Conservation (phyloP, 2,113 vertebrate species). For the Typhlomys cinereus region DNA sequence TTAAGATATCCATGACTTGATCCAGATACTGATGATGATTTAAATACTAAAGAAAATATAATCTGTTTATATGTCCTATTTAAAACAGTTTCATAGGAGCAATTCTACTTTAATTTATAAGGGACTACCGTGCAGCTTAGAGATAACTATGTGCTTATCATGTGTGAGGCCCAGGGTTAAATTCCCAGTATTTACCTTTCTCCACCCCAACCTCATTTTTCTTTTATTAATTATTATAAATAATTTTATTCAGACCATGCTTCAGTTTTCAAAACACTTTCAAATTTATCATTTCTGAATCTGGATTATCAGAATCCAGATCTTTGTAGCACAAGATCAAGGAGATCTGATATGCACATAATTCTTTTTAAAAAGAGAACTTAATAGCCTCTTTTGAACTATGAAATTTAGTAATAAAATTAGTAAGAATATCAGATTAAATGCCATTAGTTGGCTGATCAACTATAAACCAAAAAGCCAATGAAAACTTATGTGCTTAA, state of each 20-base stretch:
- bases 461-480: background rate
- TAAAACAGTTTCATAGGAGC: slow-evolving; percentile 31
- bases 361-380: slow-evolving; percentile 33
- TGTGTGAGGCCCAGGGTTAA: background rate
- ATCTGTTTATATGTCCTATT: slow-evolving; percentile 24
- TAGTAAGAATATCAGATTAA: slow-evolving; percentile 1
- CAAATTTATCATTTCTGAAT: slow-evolving; percentile 48
- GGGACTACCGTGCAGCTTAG: background rate
- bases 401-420: slow-evolving; percentile 28
- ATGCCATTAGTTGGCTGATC: background rate
- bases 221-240: slow-evolving; percentile 1
- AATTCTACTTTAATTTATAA: slow-evolving; percentile 18
- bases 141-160: background rate
- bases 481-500: slow-evolving; percentile 2
- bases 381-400: slow-evolving; percentile 29
- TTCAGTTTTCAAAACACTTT: slow-evolving; percentile 54
- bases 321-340: background rate
- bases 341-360: slow-evolving; percentile 1
- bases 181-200: background rate
- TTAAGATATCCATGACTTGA: slow-evolving; percentile 17
- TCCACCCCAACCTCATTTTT: background rate
- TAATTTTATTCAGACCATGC: background rate
- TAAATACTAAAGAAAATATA: slow-evolving; percentile 38
- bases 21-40: background rate
- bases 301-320: background rate